These are phyloP conservation scores for Taurulus bubalis DNA, from an alignment of 2,113 vertebrate genomes.

Conservation along the genomic window DNA sequence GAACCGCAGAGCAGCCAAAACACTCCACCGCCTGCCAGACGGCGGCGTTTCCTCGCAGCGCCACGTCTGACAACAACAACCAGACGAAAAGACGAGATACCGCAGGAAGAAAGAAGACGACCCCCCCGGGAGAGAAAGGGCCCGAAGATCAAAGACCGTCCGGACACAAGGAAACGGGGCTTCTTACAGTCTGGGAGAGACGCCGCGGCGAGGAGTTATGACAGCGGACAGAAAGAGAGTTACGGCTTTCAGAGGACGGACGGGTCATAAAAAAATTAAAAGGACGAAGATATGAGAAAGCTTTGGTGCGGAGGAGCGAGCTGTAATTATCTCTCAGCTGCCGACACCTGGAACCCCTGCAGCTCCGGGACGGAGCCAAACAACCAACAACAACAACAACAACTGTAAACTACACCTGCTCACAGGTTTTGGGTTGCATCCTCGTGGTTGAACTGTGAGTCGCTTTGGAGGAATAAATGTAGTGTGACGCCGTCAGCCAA, in stretches of 20 bases:
- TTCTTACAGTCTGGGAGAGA: neutral
- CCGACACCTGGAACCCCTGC: conserved; percentile 58
- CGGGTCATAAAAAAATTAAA: conserved; percentile 29
- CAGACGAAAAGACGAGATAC: neutral
- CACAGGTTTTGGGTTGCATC: neutral
- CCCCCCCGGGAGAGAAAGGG: neutral
- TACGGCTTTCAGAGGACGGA: conserved; percentile 11
- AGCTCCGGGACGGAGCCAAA: neutral
- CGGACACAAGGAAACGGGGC: conserved; percentile 4
- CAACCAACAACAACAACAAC: neutral
- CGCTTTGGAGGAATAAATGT: neutral
- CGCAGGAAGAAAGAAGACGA: neutral
- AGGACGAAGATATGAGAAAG: conserved; percentile 52
- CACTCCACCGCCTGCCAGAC: conserved; percentile 4
- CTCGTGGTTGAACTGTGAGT: neutral
- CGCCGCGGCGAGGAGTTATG: conserved; percentile 38
- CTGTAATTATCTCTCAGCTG: conserved; percentile 53
- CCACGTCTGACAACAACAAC: conserved; percentile 17
- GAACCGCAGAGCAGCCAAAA: conserved; percentile 51
- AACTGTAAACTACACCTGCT: neutral
- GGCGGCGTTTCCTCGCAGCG: conserved; percentile 1
- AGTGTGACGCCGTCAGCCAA: neutral
- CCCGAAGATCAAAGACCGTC: conserved; percentile 20
- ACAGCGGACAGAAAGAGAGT: conserved; percentile 38
- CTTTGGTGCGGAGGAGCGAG: conserved; percentile 3